Base-by-base conservation (phyloP, 2,113 vertebrate species). In the Peromyscus leucopus region DNA sequence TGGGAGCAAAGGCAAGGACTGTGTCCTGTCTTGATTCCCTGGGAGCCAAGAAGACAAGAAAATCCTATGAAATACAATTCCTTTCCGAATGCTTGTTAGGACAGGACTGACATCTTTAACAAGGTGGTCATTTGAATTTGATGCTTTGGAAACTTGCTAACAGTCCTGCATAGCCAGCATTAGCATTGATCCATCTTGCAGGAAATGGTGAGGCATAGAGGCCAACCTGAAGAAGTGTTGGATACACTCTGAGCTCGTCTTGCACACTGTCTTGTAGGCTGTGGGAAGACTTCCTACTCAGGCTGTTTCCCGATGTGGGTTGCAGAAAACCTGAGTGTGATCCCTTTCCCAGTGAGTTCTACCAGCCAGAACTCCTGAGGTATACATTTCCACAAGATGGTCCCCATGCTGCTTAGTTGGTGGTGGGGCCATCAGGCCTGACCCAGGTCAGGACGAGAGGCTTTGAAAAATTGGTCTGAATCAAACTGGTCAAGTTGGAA, bases 311-410 rank as follows among this genome's bases (percentile, higher is more conserved):
- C 13, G 16, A 26, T 63, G 57, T 55, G 55, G 55, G 55, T 1
- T 4, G 13, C 36, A 61, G 2, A 26, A 28, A 3, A 0, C 11
- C 22, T 42, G 0, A 1, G 13, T 8, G 57, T 0, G 36, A 4
- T 26, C 5, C 4, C 13, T 42, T 16, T 84, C 57, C 4, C 55
- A 59, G 57, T 42, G 17, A 12, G 8, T 1, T 15, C 82, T n/a
- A 17, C n/a, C 7, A 84, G 24, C n/a, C 57, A 61, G 22, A 9
- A 9, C 0, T 5, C 22, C 57, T 84, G 6, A 16, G 3, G 55
- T 55, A 55, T 4, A 24, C 26, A 17, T 26, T 63, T 63, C 7
- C 82, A 17, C 22, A 28, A 12, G 7, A n/a, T 26, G 7, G 21
- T 61, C 12, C 57, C 7, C 2, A 3, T 28, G 24, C 57, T 84